These are phyloP conservation scores for Pseudomyrmex concolor DNA, from an alignment of 1,140 invertebrate species.

Conservation along the genomic window DNA sequence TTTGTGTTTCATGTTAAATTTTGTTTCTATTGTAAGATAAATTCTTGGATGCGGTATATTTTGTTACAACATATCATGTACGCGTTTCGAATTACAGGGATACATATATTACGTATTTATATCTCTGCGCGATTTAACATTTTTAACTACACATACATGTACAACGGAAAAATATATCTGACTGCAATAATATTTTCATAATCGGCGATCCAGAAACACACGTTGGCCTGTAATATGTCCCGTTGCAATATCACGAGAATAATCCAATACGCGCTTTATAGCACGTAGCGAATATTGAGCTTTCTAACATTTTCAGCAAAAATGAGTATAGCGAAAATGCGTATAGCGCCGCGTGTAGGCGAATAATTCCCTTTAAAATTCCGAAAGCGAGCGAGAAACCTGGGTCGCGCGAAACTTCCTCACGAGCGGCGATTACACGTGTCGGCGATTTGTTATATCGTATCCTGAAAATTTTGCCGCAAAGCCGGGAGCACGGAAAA, in stretches of 20 bases:
- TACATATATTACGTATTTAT: background rate
- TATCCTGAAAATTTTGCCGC: slow-evolving; percentile 40
- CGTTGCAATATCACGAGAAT: slow-evolving; percentile 6
- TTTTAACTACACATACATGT: background rate
- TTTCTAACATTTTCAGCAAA: slow-evolving; percentile 19
- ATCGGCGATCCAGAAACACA: background rate
- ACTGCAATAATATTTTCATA: slow-evolving; percentile 18
- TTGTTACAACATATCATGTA: background rate
- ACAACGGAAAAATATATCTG: background rate
- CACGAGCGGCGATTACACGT: slow-evolving; percentile 38
- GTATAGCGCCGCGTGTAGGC: background rate
- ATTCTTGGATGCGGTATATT: too few species aligned
- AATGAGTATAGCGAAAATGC: slow-evolving; percentile 31
- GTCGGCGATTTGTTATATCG: slow-evolving; percentile 54
- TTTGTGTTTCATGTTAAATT: too few species aligned
- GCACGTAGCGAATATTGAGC: background rate
- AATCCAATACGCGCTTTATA: background rate
- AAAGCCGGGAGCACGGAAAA: slow-evolving; percentile 20
- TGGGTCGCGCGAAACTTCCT: slow-evolving; percentile 34
- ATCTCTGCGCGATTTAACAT: background rate
- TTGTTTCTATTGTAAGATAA: too few species aligned
- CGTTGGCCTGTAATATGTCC: background rate
- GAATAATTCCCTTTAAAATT: slow-evolving; percentile 52
- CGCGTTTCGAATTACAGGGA: background rate
- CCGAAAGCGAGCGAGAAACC: slow-evolving; percentile 13